These are phyloP conservation scores for Trididemnum miniatum DNA, from an alignment of 23 tunicate species.

Conservation along the genomic window DNA sequence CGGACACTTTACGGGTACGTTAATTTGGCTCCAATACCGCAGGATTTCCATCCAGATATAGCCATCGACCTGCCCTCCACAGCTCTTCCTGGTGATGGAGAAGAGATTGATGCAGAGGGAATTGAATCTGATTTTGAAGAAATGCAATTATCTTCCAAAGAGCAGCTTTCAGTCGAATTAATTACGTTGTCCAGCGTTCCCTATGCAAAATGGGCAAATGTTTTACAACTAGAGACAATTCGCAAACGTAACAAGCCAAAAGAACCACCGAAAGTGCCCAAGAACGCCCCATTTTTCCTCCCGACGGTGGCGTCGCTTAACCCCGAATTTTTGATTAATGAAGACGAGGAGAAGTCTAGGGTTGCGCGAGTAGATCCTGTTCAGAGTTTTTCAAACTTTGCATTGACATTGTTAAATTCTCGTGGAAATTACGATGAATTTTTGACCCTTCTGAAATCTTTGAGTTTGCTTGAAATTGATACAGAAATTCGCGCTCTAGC, in stretches of 20 bases:
- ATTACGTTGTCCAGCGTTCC: slow-evolving; percentile 72
- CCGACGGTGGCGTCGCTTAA: slow-evolving; percentile 56
- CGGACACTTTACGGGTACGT: slow-evolving; percentile 50
- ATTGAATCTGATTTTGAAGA: background rate
- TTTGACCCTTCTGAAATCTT: slow-evolving; percentile 45
- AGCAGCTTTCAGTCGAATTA: slow-evolving; percentile 37
- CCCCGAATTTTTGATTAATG: slow-evolving; percentile 21
- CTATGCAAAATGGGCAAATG: slow-evolving; percentile 79
- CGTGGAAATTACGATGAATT: background rate
- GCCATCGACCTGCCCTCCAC: slow-evolving; percentile 38
- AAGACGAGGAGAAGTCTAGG: slow-evolving; percentile 31
- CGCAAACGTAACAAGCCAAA: slow-evolving; percentile 83
- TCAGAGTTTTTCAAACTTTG: slow-evolving; percentile 42
- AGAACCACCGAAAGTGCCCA: slow-evolving; percentile 75
- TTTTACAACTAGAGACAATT: slow-evolving; percentile 66
- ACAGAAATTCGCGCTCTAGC: slow-evolving; percentile 57
- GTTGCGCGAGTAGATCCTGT: background rate
- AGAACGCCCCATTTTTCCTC: slow-evolving; percentile 89
- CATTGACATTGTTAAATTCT: background rate
- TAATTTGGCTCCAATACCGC: slow-evolving; percentile 49
- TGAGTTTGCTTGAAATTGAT: slow-evolving; percentile 77
- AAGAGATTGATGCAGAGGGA: slow-evolving; percentile 35
- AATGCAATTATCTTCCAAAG: background rate
- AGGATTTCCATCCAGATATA: slow-evolving; percentile 48
- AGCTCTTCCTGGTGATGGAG: background rate